Percentiles rank a stretch among this genome's conserved stretches.
phyloP scores from a whole-genome alignment of 2,888 invertebrate species.

The Lumbricus terrestris region DNA sequence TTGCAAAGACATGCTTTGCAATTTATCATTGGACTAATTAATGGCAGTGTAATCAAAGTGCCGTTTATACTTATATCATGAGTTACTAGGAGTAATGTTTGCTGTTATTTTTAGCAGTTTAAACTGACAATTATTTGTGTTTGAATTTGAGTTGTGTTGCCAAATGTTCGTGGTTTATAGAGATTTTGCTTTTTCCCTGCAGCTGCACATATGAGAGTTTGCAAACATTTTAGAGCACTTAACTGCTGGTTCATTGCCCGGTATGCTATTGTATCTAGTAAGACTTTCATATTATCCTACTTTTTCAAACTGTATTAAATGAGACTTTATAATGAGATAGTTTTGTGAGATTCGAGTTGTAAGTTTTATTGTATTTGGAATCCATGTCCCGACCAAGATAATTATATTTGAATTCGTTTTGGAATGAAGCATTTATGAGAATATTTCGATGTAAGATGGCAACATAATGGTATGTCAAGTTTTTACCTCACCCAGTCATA shows the following conservation, averaged over 20 bases:
- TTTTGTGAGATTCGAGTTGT: not conserved
- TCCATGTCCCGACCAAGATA: not conserved
- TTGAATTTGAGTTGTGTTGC: not conserved
- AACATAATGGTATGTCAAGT: not conserved
- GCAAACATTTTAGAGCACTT: not conserved
- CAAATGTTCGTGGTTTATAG: not conserved
- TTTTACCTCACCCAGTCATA: not conserved
- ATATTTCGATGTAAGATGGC: not conserved
- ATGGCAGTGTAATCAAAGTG: not conserved
- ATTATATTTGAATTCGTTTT: not conserved
- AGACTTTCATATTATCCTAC: not conserved
- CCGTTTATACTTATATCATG: not conserved
- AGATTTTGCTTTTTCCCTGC: not conserved
- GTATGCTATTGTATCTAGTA: not conserved
- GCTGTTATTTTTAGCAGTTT: too few species aligned
- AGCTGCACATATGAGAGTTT: not conserved
- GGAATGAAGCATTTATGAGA: not conserved
- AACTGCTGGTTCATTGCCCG: not conserved
- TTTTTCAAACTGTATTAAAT: not conserved
- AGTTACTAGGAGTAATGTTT: not conserved
- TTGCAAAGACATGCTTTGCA: not conserved
- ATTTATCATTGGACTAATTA: not conserved
- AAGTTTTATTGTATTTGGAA: not conserved
- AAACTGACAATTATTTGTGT: too few species aligned
- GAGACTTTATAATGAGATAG: not conserved